Evolutionary conservation across 2,113 vertebrate genomes (phyloP), one percentile per base, ranked within the genome.

Genomic region (Macaca mulatta): DNA sequence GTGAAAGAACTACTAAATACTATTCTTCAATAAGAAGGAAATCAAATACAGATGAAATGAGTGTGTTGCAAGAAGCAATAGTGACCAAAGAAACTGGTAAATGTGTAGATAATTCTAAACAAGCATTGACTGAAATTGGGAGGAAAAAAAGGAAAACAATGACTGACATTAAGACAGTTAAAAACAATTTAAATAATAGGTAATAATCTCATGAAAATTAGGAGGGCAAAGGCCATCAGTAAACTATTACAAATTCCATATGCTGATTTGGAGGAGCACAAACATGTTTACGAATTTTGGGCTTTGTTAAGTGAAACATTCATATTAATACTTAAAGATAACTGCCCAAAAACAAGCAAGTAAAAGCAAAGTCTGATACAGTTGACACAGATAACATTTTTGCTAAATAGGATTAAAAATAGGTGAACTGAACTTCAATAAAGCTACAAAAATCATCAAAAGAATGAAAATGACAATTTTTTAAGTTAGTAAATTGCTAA

Each of bases 251-350:
- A 72, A 82, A 59, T 80, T 57, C 61, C 17, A 69, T 9, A 67
- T 18, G 38, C 48, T 88, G 20, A 55, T 94, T 6, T 72, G 32
- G 32, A 85, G 6, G 84, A 27, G 57, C 40, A 88, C 43, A 92
- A 61, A 83, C 27, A 92, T 64, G 45, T 52, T 78, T n/a, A 72
- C 40, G 32, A 57, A 55, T 40, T 91, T 78, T 35, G 38, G 23
- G 38, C 23, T 78, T 48, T 87, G 48, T 57, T 75, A 81, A 93
- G 3, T 55, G 40, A 55, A 74, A 25, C 6, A 86, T 67, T 81
- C 55, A 43, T 75, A n/a, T 75, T 88, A 81, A 81, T 85, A 89
- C 90, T 57, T 40, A 59, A 69, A 90, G 52, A 77, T 85, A 93
- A 81, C 4, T 67, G 23, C 75, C 64, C 59, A 72, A 94, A 43